Percentiles rank a stretch among this genome's conserved stretches.
Evolutionary conservation across 1,140 invertebrate genomes (phyloP).

Genomic region (Wasmannia auropunctata): DNA sequence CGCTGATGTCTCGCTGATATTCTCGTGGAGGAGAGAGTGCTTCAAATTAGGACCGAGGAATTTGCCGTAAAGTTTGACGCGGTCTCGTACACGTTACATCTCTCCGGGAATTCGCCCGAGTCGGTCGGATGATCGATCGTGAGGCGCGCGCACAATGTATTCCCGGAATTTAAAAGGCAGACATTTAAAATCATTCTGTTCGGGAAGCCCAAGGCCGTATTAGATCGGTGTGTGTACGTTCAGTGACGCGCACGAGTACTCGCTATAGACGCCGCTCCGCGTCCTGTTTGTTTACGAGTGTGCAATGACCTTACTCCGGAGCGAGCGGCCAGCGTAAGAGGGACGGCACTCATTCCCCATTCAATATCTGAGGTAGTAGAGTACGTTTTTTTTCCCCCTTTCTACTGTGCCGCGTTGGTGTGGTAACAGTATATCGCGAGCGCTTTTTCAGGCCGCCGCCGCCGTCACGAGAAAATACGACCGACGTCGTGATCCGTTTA

Average conservation of each 20-base stretch:
- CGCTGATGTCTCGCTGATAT: neutral
- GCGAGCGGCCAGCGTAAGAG: conserved; percentile 44
- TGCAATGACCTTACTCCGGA: conserved; percentile 69
- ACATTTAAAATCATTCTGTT: conserved; percentile 10
- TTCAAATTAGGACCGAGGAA: neutral
- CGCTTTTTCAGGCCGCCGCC: conserved; percentile 34
- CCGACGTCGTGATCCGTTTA: conserved; percentile 45
- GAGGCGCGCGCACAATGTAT: neutral
- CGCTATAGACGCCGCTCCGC: conserved; percentile 56
- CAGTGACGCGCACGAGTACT: conserved; percentile 64
- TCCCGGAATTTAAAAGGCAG: conserved; percentile 37
- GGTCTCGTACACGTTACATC: neutral
- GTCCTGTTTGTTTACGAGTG: conserved; percentile 73
- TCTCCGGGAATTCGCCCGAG: conserved; percentile 6
- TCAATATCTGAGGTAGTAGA: conserved; percentile 71
- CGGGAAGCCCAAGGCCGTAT: conserved; percentile 49
- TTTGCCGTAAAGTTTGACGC: neutral
- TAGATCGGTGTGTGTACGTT: conserved; percentile 68
- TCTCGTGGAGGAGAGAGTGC: neutral
- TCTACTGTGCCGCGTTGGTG: neutral
- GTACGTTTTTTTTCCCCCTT: conserved; percentile 23
- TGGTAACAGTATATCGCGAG: conserved; percentile 29
- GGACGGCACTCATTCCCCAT: conserved; percentile 65
- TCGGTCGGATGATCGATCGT: conserved; percentile 30
- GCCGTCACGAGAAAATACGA: conserved; percentile 31